These are phyloP conservation scores for Stichodactyla helianthus DNA, from an alignment of 64 coral and sea anemone species.

Conservation along the genomic window DNA sequence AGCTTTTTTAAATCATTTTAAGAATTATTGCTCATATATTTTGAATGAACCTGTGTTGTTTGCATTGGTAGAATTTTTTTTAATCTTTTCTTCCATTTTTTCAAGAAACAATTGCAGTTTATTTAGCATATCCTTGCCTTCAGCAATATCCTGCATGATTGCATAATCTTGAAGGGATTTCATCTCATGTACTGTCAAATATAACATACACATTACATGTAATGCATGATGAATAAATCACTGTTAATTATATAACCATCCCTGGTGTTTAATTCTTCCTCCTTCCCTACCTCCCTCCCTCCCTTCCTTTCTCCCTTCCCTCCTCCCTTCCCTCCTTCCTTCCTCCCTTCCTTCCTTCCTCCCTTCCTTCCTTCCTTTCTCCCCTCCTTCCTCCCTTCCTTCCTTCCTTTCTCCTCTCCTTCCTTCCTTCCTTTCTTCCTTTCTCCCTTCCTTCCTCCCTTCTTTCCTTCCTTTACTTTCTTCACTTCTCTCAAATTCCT, in stretches of 20 bases:
- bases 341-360: too few species aligned
- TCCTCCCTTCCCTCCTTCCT: too few species aligned
- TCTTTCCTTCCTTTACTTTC: too few species aligned
- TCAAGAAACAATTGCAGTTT: neutral
- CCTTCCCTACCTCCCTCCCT: neutral
- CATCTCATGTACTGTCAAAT: neutral
- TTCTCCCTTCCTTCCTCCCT: too few species aligned
- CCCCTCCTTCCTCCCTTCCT: too few species aligned
- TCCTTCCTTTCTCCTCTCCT: neutral
- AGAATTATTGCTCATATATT: neutral
- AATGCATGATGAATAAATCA: neutral
- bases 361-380: too few species aligned
- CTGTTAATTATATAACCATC: neutral
- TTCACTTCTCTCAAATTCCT: neutral
- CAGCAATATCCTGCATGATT: neutral
- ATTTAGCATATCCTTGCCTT: neutral
- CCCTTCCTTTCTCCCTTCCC: too few species aligned
- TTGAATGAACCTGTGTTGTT: neutral
- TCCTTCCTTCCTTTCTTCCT: neutral
- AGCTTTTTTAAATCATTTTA: too few species aligned
- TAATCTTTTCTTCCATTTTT: conserved; percentile 1
- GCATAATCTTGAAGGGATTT: neutral
- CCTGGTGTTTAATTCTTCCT: too few species aligned
- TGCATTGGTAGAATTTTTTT: neutral
- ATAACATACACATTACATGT: neutral